phyloP scores from a whole-genome alignment of 2,113 vertebrate species.

The Castor canadensis region DNA sequence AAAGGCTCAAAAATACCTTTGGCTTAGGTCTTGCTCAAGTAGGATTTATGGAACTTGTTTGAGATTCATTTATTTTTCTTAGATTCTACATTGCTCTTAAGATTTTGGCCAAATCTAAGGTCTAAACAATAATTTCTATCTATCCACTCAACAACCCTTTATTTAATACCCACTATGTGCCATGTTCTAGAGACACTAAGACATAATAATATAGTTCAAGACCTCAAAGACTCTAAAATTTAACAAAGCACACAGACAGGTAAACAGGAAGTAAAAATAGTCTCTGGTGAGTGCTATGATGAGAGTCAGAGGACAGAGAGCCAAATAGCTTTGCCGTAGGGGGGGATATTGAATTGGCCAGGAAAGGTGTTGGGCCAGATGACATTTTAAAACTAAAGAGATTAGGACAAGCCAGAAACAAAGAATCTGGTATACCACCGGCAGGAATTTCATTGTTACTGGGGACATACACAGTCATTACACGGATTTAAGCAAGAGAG shows the following conservation, averaged over 20 bases:
- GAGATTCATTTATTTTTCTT: neutral
- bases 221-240: neutral
- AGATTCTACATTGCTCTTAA: neutral
- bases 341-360: accelerated
- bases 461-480: neutral
- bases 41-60: neutral
- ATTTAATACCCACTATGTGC: neutral
- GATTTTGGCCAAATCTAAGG: neutral
- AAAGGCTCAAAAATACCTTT: neutral
- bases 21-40: neutral
- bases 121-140: neutral
- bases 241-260: neutral
- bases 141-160: neutral
- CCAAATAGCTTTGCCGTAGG: neutral
- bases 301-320: neutral
- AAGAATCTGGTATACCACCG: accelerated
- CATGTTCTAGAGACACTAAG: neutral
- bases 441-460: too few relatives aligned
- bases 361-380: neutral
- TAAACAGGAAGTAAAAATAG: neutral
- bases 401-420: neutral
- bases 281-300: accelerated
- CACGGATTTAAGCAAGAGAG: neutral
- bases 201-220: neutral
- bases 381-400: neutral